A percentile compares a stretch with the other conserved stretches of the same genome.
Evolutionary conservation across 2,113 vertebrate genomes (phyloP).

Genomic region (Fulica atra): DNA sequence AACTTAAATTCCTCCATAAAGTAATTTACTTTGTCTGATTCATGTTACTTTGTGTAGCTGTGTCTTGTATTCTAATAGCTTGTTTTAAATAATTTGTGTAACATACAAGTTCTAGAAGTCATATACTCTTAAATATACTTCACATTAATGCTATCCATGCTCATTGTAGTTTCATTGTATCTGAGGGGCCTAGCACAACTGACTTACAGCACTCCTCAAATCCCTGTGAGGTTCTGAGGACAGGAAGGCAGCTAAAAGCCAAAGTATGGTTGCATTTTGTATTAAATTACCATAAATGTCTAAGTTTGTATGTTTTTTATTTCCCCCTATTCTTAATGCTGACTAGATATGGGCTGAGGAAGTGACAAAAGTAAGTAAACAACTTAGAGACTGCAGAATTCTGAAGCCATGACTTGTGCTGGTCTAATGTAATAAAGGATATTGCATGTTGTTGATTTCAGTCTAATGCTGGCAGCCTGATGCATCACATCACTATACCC

Average conservation of each 20-base stretch:
- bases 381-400: constrained; percentile 61
- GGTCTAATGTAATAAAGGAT: background rate
- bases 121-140: background rate
- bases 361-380: constrained; percentile 94
- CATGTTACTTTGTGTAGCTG: background rate
- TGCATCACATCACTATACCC: background rate
- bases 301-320: constrained; percentile 51
- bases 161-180: background rate
- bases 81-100: background rate
- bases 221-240: background rate
- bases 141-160: background rate
- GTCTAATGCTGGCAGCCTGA: background rate
- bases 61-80: background rate
- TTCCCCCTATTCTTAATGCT: constrained; percentile 79
- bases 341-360: constrained; percentile 95
- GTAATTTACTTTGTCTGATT: background rate
- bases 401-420: constrained; percentile 14
- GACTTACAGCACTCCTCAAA: background rate
- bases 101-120: background rate
- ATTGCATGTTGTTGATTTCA: background rate
- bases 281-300: constrained; percentile 2
- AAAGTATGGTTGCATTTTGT: background rate
- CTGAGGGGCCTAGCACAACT: background rate
- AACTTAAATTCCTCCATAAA: background rate
- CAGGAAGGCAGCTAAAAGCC: background rate